Percentiles rank a stretch among this genome's conserved stretches.
Conservation (phyloP, 2,113 vertebrate species). For the Lampris incognitus region DNA sequence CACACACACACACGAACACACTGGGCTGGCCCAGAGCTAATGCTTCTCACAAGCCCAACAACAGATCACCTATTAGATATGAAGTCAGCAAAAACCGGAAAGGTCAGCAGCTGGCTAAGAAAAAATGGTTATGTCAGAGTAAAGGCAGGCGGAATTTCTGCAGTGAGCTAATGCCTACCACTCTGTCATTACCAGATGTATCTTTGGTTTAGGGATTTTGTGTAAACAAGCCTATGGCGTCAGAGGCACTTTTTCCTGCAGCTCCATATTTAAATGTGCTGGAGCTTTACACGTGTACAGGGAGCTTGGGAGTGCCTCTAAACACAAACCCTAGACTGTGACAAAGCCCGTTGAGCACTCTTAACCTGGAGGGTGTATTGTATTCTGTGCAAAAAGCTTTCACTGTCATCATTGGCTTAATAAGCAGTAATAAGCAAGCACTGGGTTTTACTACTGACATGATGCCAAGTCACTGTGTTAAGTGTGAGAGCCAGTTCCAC, state of each 20-base stretch:
- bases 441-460: slow-evolving; percentile 18
- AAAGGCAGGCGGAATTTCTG: slow-evolving; percentile 19
- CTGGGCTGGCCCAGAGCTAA: not conserved
- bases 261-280: slow-evolving; percentile 21
- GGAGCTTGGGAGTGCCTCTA: slow-evolving; percentile 1
- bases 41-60: slow-evolving; percentile 30
- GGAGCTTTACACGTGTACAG: slow-evolving; percentile 51
- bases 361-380: slow-evolving; percentile 7
- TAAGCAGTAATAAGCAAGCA: not conserved
- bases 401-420: slow-evolving; percentile 7
- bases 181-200: slow-evolving; percentile 59
- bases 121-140: slow-evolving; percentile 18
- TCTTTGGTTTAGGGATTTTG: slow-evolving; percentile 57
- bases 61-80: slow-evolving; percentile 50
- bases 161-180: slow-evolving; percentile 10
- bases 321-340: slow-evolving; percentile 23
- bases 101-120: slow-evolving; percentile 30
- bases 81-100: slow-evolving; percentile 34
- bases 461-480: slow-evolving; percentile 58
- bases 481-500: slow-evolving; percentile 49
- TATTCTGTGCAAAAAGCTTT: slow-evolving; percentile 18
- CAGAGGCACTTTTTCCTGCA: slow-evolving; percentile 30
- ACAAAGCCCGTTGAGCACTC: slow-evolving; percentile 2
- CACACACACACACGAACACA: not conserved
- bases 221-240: slow-evolving; percentile 61